These are phyloP conservation scores for Thyatira batis DNA, from an alignment of 2,888 invertebrate species.

Conservation along the genomic window DNA sequence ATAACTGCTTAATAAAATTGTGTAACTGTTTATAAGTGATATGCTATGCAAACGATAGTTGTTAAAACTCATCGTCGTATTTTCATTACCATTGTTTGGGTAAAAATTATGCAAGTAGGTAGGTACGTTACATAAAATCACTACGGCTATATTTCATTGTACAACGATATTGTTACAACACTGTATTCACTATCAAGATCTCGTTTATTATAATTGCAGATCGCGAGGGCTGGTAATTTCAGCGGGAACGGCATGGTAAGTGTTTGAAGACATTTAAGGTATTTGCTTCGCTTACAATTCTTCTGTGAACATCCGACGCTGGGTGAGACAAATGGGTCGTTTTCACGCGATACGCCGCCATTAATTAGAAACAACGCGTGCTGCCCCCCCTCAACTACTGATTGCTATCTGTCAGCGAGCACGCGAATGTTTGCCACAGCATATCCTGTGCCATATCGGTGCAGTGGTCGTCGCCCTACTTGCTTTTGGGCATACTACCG, in stretches of 20 bases:
- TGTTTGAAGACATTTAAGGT: slow-evolving; percentile 74
- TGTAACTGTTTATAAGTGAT: too few relatives aligned
- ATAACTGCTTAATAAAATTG: too few relatives aligned
- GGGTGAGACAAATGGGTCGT: slow-evolving; percentile 69
- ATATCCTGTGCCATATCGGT: slow-evolving; percentile 14
- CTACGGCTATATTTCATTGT: slow-evolving; percentile 14
- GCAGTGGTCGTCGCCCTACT: background rate
- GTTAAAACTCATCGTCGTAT: too few relatives aligned
- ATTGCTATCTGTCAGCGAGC: slow-evolving; percentile 75
- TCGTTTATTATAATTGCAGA: slow-evolving; percentile 70
- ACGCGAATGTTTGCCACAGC: slow-evolving; percentile 57
- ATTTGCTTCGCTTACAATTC: slow-evolving; percentile 78
- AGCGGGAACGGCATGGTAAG: slow-evolving; percentile 55
- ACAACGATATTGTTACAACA: slow-evolving; percentile 21
- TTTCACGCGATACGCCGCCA: slow-evolving; percentile 71
- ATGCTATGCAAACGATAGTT: too few relatives aligned
- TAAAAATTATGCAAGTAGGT: too few relatives aligned
- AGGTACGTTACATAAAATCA: background rate
- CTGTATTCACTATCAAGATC: slow-evolving; percentile 30
- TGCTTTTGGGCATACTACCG: background rate
- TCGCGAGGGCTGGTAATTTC: slow-evolving; percentile 50
- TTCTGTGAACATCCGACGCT: slow-evolving; percentile 74
- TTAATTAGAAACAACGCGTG: slow-evolving; percentile 75
- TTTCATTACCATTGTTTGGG: too few relatives aligned
- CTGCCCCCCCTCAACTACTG: slow-evolving; percentile 39